A percentile compares a stretch with the other conserved stretches of the same genome.
Conservation (phyloP, 2,113 vertebrate genomes). For the Phaethon lepturus region DNA sequence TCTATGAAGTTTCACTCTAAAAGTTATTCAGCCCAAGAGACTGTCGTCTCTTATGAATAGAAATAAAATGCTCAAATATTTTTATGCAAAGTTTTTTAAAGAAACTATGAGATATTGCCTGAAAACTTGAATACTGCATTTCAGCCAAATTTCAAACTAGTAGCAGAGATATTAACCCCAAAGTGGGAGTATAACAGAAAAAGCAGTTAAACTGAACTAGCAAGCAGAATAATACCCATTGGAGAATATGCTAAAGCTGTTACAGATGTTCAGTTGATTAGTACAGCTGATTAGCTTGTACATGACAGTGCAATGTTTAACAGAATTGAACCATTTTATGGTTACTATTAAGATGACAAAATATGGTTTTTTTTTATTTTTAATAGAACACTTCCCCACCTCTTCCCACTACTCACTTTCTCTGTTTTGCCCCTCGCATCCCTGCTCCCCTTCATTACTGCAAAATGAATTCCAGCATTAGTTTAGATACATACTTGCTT, state of each 20-base stretch:
- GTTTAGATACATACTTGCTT: neutral
- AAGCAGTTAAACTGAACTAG: neutral
- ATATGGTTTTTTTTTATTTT: neutral
- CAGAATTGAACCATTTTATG: neutral
- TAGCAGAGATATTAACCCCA: conserved; percentile 11
- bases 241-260: conserved; percentile 29
- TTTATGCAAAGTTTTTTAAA: neutral
- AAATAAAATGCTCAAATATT: conserved; percentile 4
- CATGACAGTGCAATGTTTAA: neutral
- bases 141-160: neutral
- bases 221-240: conserved; percentile 9
- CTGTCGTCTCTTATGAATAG: neutral
- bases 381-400: neutral
- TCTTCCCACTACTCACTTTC: neutral
- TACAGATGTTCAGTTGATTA: conserved; percentile 50
- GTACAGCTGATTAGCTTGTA: conserved; percentile 45
- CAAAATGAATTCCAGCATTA: neutral
- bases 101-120: neutral
- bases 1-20: conserved; percentile 34
- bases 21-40: conserved; percentile 2
- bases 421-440: neutral
- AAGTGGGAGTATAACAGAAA: neutral
- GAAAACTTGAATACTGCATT: neutral
- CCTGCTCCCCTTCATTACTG: neutral
- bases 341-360: neutral